phyloP scores from a whole-genome alignment of 2,113 vertebrate species.

The Hypanus sabinus region DNA sequence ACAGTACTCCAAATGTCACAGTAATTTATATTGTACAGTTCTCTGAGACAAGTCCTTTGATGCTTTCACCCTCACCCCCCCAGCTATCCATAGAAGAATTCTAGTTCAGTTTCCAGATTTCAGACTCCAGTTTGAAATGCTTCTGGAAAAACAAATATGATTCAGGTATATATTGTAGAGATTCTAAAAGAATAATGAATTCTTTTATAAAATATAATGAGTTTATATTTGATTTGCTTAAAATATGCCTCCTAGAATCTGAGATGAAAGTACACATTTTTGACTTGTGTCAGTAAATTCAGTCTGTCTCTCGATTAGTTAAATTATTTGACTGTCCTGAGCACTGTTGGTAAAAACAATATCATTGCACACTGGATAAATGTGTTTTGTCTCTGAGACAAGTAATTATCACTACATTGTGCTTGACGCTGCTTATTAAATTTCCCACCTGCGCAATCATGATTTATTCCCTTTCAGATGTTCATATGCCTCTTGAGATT shows the following conservation, averaged over 20 bases:
- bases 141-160: neutral
- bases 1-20: too few relatives aligned
- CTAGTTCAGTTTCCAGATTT: neutral
- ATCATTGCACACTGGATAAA: neutral
- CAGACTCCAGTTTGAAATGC: neutral
- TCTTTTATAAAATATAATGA: neutral
- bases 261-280: neutral
- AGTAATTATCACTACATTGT: neutral
- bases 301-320: neutral
- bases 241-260: neutral
- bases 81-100: neutral
- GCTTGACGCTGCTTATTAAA: neutral
- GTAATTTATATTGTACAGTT: too few relatives aligned
- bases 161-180: neutral
- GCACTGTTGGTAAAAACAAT: neutral
- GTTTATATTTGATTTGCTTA: neutral
- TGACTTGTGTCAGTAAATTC: neutral
- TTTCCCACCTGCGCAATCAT: neutral
- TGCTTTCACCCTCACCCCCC: neutral
- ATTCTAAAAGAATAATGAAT: neutral
- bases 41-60: too few relatives aligned
- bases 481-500: neutral
- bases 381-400: neutral
- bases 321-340: neutral
- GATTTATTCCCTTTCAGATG: neutral